Base-by-base conservation (phyloP, 2,888 invertebrate genomes). In the Phyto melanocephala region DNA sequence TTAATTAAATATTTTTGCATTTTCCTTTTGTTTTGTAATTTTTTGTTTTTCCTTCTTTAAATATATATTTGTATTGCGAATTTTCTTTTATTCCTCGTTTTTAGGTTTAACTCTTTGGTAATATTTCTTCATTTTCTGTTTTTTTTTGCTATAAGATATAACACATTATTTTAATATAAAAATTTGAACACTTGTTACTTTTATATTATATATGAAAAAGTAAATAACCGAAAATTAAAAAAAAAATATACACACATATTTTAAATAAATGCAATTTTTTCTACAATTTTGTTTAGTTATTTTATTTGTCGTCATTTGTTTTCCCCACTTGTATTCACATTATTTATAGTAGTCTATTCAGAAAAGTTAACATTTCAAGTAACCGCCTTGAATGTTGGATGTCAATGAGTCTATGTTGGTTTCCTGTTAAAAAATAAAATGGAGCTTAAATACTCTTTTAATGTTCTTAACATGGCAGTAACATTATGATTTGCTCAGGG, bases 311-410 rank as follows among this genome's bases (percentile, higher is more conserved):
- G 80, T 68, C 52, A 60, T 74, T 84, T 81, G 75, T 83, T 86
- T 83, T 85, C 72, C 80, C 83, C 85, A 86, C 60, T 76, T 60
- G 67, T 76, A 68, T 76, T 71, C 70, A 82, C 70, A 77, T 45
- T 33, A 62, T 58, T 33, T 52, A 45, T 11, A 28, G 8, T 20
- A 24, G 42, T 45, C 71, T 82, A 71, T 71, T 76, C 58, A 62
- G 67, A 76, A 71, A 42, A 79, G 45, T 75, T 82, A 82, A 82
- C 82, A 82, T 82, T 79, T 76, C 79, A 76, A 82, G 82, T 71
- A 82, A 82, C 82, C 82, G 82, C 82, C 82, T 82, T 82, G 82
- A 82, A 79, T 82, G 75, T 78, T 82, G 70, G 15, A 62, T 76
- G 47, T 68, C 40, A 77, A 22, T 76, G 76, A 35, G 22, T 75